Evolutionary conservation across 2,888 invertebrate species (phyloP), one percentile per base, ranked within the genome.

Genomic region (Strigamia crassipes): DNA sequence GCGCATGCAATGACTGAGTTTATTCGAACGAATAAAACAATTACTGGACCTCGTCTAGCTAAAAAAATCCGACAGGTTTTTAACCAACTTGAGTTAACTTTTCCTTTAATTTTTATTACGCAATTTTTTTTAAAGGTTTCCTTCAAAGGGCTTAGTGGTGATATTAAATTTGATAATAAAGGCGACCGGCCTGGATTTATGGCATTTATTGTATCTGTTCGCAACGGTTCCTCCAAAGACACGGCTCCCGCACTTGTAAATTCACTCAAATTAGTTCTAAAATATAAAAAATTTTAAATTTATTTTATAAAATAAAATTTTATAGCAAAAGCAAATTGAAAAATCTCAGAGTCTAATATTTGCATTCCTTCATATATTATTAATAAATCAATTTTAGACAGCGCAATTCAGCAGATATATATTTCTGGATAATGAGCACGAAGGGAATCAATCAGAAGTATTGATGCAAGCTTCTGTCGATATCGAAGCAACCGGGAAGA

Each of bases 131-230:
- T 80, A n/a, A 18, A 80, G 80, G 80, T 80, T 8, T 80, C 80
- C 0, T 80, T 80, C 42, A 46, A 51, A 23, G 80, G 80, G 6
- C 46, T 80, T 10, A 80, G 51, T n/a, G 80, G 80, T n/a, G 12
- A 51, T 21, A 80, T 80, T 46, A 51, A 15, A 80, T 80, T 80
- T 51, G 80, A 80, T 18, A 51, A 80, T 41, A 80, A 80, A 23
- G 80, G 80, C 6, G 80, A 80, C 13, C 80, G 80, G n/a, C 46
- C 80, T 13, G 80, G 80, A 5, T 80, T 80, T 23, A 80, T 80
- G 80, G 80, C 80, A 18, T 80, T 80, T 46, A 51, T 80, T 23
- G 80, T 80, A 9, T 80, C 80, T n/a, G 80, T 80, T 31, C 80
- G 80, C 9, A 80, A 80, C 51, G 80, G 80, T 42, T 23, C 80